Evolutionary conservation across 2,113 vertebrate genomes (phyloP), one percentile per base, ranked within the genome.

Genomic region (Alosa alosa): DNA sequence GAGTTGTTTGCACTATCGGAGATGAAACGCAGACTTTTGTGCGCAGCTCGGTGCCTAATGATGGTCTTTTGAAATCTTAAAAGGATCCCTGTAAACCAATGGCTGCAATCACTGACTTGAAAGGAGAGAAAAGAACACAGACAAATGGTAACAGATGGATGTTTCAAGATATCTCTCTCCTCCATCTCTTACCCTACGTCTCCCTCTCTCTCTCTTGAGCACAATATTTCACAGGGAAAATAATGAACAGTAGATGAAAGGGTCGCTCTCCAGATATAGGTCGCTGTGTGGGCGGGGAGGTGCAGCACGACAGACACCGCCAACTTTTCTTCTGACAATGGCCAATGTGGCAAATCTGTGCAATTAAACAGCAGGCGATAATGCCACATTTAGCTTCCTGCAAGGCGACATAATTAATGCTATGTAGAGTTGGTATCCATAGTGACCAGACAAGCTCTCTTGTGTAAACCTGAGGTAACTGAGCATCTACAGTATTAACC

Each of bases 231-330:
- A 78, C 72, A 41, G 72, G 25, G 72, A 78, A 78, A 36, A 78
- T 78, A 78, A 78, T 39, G 36, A 78, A 78, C 72, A 60, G 68
- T 13, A 78, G 72, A 78, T 78, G 72, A 78, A 78, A 78, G 36
- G 72, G 31, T 36, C 4, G 13, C 68, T 41, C 72, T 78, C 72
- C 0, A 36, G 72, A 78, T 36, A 78, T 78, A 78, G 72, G 72
- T 36, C 72, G 31, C 9, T 11, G 13, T 15, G 72, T 78, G 72
- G 72, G 72, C 72, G 72, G 72, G 72, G 72, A 39, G 72, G 36
- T 78, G 72, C 11, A 78, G 39, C 72, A 39, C 31, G 13, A 78
- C 41, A 78, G 72, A 39, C 72, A 4, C 31, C 31, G 25, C 31
- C 72, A 1, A 78, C 31, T 78, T 78, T 44, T 78, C 64, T 72